Evolutionary conservation across 2,797 vertebrate species (phyloP), one percentile per base, ranked within the genome.

Genomic region (Neosalanx taihuensis): DNA sequence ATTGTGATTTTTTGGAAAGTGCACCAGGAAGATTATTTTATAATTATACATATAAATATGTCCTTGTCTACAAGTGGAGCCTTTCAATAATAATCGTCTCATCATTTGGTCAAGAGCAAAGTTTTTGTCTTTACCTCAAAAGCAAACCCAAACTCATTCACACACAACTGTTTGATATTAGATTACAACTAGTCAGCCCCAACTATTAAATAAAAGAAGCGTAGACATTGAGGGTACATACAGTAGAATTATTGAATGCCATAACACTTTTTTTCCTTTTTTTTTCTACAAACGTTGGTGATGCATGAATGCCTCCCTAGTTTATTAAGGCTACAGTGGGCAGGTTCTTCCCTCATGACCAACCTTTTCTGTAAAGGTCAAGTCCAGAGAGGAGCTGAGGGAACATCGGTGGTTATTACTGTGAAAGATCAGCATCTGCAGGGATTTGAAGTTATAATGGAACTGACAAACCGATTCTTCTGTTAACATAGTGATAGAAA

Each of bases 341-440:
- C 76, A 37, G 67, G 0, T n/a, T 73, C 33, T 64, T 74, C 66
- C 53, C 72, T 78, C 77, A 76, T 83, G 62, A 68, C 69, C 77
- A 73, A 77, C 75, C 82, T 79, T 88, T 83, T 81, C 57, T 66
- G 33, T 64, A 83, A 83, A 86, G 82, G 84, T 76, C 73, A 82
- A 62, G 78, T 74, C 69, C 18, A 61, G 67, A 69, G 59, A 67
- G 62, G 12, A 0, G 53, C 26, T 64, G 10, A 75, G 67, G 23
- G 30, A 20, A 64, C 53, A 33, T 30, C 20, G 29, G 23, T 49
- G 49, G 63, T 56, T 66, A 59, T 71, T 69, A 33, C 69, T 70
- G 72, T 63, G 18, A 57, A 65, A 69, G 53, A 62, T 49, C 73
- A 79, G 62, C 70, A 64, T 63, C 67, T 57, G 49, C 69, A 60